These are phyloP conservation scores for Apostichopus parvimensis DNA, from an alignment of 35 echinoderm and acorn worm species.

Conservation along the genomic window DNA sequence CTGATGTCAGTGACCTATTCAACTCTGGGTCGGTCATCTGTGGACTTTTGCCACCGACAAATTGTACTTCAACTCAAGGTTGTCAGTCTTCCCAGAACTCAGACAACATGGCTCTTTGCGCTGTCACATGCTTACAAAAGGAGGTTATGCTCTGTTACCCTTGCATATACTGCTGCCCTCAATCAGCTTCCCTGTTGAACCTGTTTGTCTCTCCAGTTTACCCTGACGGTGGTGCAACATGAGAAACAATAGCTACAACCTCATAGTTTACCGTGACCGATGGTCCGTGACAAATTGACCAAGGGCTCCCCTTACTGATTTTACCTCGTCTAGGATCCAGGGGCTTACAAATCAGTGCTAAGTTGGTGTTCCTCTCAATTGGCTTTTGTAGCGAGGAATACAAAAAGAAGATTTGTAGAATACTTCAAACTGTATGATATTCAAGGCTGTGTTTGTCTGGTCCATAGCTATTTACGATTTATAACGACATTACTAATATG, in stretches of 20 bases:
- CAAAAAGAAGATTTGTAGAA: no score
- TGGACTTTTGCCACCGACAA: neutral
- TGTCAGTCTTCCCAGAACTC: neutral
- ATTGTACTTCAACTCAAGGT: neutral
- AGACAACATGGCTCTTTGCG: neutral
- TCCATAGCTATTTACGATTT: no score
- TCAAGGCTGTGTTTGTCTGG: no score
- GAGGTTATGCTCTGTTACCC: neutral
- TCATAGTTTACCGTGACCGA: neutral
- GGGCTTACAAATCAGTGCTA: neutral
- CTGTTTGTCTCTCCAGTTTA: neutral
- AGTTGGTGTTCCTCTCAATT: neutral
- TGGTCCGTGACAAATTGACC: slow-evolving; percentile 37
- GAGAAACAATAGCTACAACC: neutral
- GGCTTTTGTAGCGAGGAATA: no score
- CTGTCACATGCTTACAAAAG: neutral
- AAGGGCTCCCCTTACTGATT: slow-evolving; percentile 21
- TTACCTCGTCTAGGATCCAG: slow-evolving; percentile 11
- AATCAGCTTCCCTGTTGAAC: neutral
- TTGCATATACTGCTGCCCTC: neutral
- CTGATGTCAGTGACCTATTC: neutral
- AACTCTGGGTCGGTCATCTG: neutral
- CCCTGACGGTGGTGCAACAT: neutral
- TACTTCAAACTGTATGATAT: no score
- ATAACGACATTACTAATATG: no score